These are phyloP conservation scores for Trichosurus vulpecula DNA, from an alignment of 2,797 vertebrate genomes.

Conservation along the genomic window DNA sequence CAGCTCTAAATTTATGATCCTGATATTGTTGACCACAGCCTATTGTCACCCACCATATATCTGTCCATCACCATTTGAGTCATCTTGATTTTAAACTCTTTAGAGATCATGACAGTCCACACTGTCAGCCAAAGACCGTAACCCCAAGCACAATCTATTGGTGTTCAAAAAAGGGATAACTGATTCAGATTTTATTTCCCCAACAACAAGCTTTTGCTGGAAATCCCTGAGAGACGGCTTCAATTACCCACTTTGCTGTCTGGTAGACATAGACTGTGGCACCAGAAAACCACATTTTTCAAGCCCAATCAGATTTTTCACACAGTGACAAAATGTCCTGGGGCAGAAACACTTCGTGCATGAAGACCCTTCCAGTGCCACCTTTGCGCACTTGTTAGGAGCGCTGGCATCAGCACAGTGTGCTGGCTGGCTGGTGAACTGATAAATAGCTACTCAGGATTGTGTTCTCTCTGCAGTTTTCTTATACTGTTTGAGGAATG, in stretches of 20 bases:
- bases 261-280: background rate
- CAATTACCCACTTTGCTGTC: background rate
- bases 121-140: background rate
- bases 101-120: background rate
- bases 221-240: background rate
- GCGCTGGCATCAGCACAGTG: background rate
- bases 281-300: slow-evolving; percentile 9
- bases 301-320: slow-evolving; percentile 6
- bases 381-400: background rate
- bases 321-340: background rate
- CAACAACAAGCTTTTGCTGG: slow-evolving; percentile 8
- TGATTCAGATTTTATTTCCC: slow-evolving; percentile 32
- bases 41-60: background rate
- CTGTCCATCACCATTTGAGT: background rate
- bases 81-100: background rate
- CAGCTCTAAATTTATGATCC: background rate
- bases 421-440: background rate
- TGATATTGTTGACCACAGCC: background rate
- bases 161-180: background rate
- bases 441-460: background rate
- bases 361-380: background rate
- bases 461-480: background rate
- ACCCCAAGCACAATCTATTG: background rate
- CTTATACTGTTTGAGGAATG: background rate
- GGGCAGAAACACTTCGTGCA: background rate